Evolutionary conservation across 2,888 invertebrate genomes (phyloP).

Genomic region (Amphimallon solstitiale): DNA sequence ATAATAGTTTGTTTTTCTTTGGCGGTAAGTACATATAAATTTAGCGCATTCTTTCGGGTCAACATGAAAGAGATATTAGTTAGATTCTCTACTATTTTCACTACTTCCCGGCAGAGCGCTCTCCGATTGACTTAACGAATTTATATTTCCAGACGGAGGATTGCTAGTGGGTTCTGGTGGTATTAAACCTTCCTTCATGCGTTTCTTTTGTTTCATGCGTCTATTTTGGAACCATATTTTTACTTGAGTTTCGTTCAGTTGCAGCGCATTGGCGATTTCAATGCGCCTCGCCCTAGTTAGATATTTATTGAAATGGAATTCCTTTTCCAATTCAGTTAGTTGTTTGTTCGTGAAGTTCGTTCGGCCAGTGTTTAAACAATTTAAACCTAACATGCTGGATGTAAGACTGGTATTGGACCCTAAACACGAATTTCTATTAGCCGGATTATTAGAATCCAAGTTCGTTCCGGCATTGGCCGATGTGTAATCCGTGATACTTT

Average conservation of each 20-base stretch:
- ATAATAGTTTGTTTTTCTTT: slow-evolving; percentile 34
- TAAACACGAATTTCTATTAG: slow-evolving; percentile 60
- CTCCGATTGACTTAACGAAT: slow-evolving; percentile 60
- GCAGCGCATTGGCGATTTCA: slow-evolving; percentile 96
- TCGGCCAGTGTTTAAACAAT: slow-evolving; percentile 82
- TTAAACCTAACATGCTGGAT: slow-evolving; percentile 61
- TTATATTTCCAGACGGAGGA: slow-evolving; percentile 63
- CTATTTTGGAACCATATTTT: slow-evolving; percentile 99
- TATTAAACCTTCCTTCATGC: slow-evolving; percentile 92
- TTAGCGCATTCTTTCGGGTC: slow-evolving; percentile 23
- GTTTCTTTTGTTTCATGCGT: slow-evolving; percentile 98
- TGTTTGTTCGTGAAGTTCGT: slow-evolving; percentile 99
- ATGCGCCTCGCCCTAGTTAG: slow-evolving; percentile 95
- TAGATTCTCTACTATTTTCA: slow-evolving; percentile 80
- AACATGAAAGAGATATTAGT: slow-evolving; percentile 48
- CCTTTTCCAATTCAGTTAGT: slow-evolving; percentile 98
- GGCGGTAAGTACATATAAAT: slow-evolving; percentile 35
- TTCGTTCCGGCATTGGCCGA: slow-evolving; percentile 60
- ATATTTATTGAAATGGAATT: slow-evolving; percentile 99
- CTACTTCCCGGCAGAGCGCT: slow-evolving; percentile 66
- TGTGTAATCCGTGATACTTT: slow-evolving; percentile 56
- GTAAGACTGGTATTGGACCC: slow-evolving; percentile 63
- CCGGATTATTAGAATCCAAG: slow-evolving; percentile 67
- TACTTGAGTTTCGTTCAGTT: slow-evolving; percentile 95
- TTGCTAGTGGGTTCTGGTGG: slow-evolving; percentile 66